phyloP scores from a whole-genome alignment of 2,888 invertebrate genomes.

The Elysia crispata region DNA sequence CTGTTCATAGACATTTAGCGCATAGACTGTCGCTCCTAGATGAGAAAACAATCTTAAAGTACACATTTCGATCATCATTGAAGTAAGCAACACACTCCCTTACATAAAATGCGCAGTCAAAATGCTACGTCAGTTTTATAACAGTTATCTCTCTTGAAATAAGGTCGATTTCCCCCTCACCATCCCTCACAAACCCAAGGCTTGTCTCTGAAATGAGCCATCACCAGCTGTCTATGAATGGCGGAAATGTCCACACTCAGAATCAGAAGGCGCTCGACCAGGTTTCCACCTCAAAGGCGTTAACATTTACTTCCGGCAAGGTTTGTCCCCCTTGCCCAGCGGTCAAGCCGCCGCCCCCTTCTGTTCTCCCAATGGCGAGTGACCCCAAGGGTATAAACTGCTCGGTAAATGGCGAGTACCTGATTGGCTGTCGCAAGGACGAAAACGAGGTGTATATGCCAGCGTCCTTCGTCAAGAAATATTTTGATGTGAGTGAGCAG shows the following conservation, averaged over 20 bases:
- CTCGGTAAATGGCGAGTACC: constrained; percentile 91
- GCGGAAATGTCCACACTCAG: constrained; percentile 22
- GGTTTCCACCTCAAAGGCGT: not conserved
- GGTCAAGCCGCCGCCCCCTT: not conserved
- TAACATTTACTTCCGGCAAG: not conserved
- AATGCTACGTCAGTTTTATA: not conserved
- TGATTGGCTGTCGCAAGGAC: constrained; percentile 87
- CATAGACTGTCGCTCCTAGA: no score
- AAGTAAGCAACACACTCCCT: no score
- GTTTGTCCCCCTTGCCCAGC: constrained; percentile 25
- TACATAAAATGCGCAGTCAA: no score
- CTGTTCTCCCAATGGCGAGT: not conserved
- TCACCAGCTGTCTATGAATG: constrained; percentile 39
- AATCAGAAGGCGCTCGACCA: constrained; percentile 38
- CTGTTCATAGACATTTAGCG: no score
- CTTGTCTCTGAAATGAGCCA: constrained; percentile 21
- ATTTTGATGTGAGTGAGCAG: constrained; percentile 88
- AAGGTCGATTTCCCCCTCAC: not conserved
- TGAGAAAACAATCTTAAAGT: no score
- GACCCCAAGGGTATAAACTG: constrained; percentile 79
- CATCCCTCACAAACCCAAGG: not conserved
- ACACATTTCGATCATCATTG: no score
- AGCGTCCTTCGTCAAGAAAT: constrained; percentile 89
- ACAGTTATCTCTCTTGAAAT: not conserved
- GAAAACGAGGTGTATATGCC: constrained; percentile 92